phyloP scores from a whole-genome alignment of 2,797 vertebrate species.

The Loris lydekkerianus region DNA sequence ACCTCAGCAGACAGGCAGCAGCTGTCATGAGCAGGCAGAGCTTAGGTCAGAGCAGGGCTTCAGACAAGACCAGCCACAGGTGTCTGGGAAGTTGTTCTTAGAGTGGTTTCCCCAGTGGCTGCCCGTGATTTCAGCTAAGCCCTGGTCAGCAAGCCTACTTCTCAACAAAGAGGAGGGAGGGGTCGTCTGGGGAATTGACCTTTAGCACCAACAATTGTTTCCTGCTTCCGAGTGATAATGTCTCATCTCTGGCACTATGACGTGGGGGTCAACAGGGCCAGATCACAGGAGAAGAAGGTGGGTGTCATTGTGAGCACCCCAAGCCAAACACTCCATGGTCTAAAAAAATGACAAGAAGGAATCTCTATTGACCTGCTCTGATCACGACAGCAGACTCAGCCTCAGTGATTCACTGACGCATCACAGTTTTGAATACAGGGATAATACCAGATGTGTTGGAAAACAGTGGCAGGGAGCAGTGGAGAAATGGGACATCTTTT shows the following conservation, averaged over 20 bases:
- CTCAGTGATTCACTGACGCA: fast-evolving
- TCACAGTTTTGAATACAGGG: not conserved
- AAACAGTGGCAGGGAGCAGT: not conserved
- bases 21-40: not conserved
- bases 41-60: not conserved
- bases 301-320: fast-evolving
- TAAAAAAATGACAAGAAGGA: not conserved
- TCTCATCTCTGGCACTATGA: not conserved
- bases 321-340: too few species aligned
- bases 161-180: not conserved
- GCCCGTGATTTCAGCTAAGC: fast-evolving
- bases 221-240: not conserved
- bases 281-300: not conserved
- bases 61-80: fast-evolving
- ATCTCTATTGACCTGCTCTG: fast-evolving
- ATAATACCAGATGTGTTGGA: fast-evolving
- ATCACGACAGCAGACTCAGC: fast-evolving
- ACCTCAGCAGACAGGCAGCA: not conserved
- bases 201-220: fast-evolving
- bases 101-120: not conserved
- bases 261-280: fast-evolving
- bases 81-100: too few species aligned
- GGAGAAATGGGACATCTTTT: not conserved
- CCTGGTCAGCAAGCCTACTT: too few species aligned
- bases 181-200: fast-evolving